These are phyloP conservation scores for Lysandra coridon DNA, from an alignment of 2,888 invertebrate genomes.

Conservation along the genomic window DNA sequence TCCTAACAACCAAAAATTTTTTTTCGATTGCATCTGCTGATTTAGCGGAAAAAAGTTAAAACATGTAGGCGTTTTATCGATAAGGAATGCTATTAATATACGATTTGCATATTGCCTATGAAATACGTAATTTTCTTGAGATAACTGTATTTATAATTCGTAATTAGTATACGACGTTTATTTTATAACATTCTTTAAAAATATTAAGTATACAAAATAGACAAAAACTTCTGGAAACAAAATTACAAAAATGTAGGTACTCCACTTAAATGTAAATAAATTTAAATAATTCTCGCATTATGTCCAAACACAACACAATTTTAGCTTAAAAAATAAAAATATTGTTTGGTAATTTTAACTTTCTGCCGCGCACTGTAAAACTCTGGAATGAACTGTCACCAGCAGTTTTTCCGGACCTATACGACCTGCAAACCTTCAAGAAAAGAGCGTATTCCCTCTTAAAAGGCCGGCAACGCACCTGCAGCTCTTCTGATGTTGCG, in stretches of 20 bases:
- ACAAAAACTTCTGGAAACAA: background rate
- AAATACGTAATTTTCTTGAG: background rate
- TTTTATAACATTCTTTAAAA: background rate
- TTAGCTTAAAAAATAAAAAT: background rate
- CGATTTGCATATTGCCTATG: background rate
- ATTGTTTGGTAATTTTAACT: background rate
- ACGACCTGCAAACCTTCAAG: too few species aligned
- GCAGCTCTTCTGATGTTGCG: too few species aligned
- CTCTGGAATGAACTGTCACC: too few species aligned
- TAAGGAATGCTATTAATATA: background rate
- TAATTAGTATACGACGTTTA: background rate
- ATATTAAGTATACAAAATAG: background rate
- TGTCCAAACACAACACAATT: background rate
- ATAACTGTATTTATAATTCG: too few species aligned
- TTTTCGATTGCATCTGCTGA: background rate
- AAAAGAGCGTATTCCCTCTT: too few species aligned
- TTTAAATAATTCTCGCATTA: slow-evolving; percentile 7
- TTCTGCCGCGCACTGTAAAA: too few species aligned
- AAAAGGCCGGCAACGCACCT: too few species aligned
- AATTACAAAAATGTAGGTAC: background rate
- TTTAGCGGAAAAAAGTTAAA: background rate
- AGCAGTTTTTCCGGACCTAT: too few species aligned
- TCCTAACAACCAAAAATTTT: background rate
- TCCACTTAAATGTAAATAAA: slow-evolving; percentile 10
- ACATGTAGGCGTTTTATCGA: background rate